Conservation (phyloP, 2,888 invertebrate genomes). For the Entomobrya proxima region DNA sequence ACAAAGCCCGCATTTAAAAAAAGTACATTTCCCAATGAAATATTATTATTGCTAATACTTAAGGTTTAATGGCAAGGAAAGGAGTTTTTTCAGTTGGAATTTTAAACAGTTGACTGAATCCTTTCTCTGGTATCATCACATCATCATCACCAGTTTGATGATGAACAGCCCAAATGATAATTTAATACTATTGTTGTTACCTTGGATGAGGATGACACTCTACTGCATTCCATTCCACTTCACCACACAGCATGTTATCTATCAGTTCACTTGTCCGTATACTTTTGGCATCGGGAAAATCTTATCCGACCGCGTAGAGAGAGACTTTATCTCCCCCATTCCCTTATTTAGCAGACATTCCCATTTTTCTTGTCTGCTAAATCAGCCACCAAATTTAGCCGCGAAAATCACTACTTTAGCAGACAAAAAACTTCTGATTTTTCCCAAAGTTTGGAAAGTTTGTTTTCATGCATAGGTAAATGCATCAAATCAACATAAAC, state of each 20-base stretch:
- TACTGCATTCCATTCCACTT: conserved; percentile 25
- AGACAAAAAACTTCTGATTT: no score
- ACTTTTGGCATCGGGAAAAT: background rate
- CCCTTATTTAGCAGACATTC: no score
- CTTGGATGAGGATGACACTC: conserved; percentile 24
- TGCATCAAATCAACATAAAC: no score
- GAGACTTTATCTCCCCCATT: no score
- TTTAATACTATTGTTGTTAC: conserved; percentile 20
- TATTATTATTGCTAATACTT: background rate
- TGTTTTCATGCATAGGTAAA: no score
- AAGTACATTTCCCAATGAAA: background rate
- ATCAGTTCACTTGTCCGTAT: background rate
- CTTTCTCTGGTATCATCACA: background rate
- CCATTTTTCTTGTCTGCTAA: no score
- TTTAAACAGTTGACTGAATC: conserved; percentile 3
- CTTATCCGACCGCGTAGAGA: no score
- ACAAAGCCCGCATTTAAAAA: background rate
- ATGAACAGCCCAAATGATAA: conserved; percentile 7
- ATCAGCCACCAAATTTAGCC: no score
- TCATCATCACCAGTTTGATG: background rate
- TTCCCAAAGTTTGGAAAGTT: no score
- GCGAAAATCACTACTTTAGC: no score
- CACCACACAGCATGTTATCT: background rate
- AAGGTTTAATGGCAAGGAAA: background rate
- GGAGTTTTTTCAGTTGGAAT: background rate